Evolutionary conservation across 2,113 vertebrate genomes (phyloP).

Genomic region (Campylorhamphus procurvoides): DNA sequence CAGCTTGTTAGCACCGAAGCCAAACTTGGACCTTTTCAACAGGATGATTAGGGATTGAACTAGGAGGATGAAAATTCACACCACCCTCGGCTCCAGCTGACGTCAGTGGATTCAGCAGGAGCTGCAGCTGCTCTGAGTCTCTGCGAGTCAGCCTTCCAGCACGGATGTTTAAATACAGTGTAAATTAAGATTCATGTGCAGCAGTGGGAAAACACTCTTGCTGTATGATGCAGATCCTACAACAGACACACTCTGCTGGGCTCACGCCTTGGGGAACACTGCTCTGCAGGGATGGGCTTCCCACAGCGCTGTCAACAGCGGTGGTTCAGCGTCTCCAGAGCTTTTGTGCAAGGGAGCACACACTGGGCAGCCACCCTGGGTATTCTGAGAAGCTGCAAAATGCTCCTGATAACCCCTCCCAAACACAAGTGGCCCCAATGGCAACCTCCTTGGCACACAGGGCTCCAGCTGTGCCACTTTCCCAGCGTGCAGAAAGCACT

Average conservation of each 20-base stretch:
- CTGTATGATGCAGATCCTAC: background rate
- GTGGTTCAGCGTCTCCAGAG: background rate
- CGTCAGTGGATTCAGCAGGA: background rate
- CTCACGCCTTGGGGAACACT: background rate
- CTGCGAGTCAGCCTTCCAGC: background rate
- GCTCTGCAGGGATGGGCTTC: background rate
- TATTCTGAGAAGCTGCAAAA: background rate
- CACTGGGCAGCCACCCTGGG: rapidly evolving
- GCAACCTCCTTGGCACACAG: background rate
- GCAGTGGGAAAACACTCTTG: background rate
- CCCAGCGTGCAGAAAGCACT: background rate
- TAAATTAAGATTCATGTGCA: background rate
- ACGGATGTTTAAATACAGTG: background rate
- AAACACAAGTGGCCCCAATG: rapidly evolving
- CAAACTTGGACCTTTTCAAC: background rate
- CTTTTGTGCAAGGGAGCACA: background rate
- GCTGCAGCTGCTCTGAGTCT: background rate
- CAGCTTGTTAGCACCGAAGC: background rate
- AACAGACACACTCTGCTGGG: background rate
- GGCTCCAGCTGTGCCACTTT: background rate
- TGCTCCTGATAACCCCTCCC: background rate
- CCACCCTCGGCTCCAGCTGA: background rate
- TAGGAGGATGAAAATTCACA: conserved; percentile 10
- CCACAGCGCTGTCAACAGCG: rapidly evolving
- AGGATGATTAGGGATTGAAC: background rate